Percentiles rank a stretch among this genome's conserved stretches.
These are phyloP conservation scores for Agrochola lychnidis DNA, from an alignment of 2,888 invertebrate species.

Conservation along the genomic window DNA sequence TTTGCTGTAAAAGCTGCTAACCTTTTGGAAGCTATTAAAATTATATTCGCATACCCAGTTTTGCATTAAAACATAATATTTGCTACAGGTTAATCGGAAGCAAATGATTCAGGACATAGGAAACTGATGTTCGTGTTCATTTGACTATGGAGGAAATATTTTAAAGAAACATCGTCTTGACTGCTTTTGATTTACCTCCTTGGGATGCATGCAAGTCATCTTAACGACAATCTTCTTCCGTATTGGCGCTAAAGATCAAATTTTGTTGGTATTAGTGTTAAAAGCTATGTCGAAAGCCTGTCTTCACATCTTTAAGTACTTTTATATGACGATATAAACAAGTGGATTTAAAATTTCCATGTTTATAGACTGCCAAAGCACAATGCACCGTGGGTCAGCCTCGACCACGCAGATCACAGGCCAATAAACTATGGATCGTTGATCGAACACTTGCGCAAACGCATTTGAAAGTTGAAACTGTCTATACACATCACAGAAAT, in stretches of 20 bases:
- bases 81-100: not conserved
- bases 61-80: not conserved
- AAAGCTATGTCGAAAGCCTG: constrained; percentile 1
- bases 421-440: constrained; percentile 48
- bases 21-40: constrained; percentile 13
- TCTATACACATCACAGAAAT: constrained; percentile 18
- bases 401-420: constrained; percentile 12
- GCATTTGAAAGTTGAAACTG: constrained; percentile 49
- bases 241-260: constrained; percentile 16
- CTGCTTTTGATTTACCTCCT: constrained; percentile 1
- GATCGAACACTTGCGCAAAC: constrained; percentile 23
- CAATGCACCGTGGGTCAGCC: constrained; percentile 26
- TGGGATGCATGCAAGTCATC: constrained; percentile 6
- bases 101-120: not conserved
- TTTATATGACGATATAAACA: constrained; percentile 8
- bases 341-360: constrained; percentile 6
- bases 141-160: constrained; percentile 4
- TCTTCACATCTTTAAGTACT: constrained; percentile 2
- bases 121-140: constrained; percentile 1
- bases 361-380: constrained; percentile 16
- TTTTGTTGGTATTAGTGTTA: constrained; percentile 15
- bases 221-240: constrained; percentile 31
- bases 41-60: not conserved
- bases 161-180: constrained; percentile 19
- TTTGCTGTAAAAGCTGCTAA: not conserved